Evolutionary conservation across 2,113 vertebrate genomes (phyloP).

Genomic region (Formicarius rufipectus): DNA sequence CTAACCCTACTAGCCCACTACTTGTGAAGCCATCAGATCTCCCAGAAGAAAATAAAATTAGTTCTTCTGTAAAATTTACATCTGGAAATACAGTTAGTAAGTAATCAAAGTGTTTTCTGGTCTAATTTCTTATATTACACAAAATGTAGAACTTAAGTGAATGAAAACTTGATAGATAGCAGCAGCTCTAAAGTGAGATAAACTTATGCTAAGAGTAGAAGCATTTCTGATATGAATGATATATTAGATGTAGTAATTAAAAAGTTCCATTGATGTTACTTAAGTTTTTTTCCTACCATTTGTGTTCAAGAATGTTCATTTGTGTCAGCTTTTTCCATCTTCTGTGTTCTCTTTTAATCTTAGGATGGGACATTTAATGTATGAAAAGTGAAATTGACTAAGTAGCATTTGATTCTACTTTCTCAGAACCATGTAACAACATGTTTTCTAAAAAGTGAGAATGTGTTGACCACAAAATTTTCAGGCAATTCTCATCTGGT

Average conservation of each 20-base stretch:
- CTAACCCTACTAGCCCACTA: slow-evolving; percentile 92
- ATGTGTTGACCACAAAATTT: not conserved
- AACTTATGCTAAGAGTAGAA: not conserved
- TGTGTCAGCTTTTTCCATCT: not conserved
- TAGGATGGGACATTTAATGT: not conserved
- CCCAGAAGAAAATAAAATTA: slow-evolving; percentile 89
- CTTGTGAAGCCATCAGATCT: slow-evolving; percentile 89
- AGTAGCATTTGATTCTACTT: not conserved
- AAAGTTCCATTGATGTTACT: not conserved
- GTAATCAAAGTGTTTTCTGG: slow-evolving; percentile 40
- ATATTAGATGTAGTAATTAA: not conserved
- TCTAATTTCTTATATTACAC: not conserved
- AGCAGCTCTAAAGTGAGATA: not conserved
- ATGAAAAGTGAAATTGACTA: not conserved
- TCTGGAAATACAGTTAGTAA: slow-evolving; percentile 89
- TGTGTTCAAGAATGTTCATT: not conserved
- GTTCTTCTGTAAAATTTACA: slow-evolving; percentile 90
- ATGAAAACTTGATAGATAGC: not conserved
- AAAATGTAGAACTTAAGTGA: not conserved
- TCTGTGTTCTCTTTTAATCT: not conserved
- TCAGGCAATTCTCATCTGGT: not conserved
- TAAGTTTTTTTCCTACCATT: not conserved
- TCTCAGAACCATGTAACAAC: not conserved
- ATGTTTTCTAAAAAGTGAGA: not conserved
- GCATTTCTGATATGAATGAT: not conserved